phyloP scores from a whole-genome alignment of 1,140 invertebrate genomes.

The Diachasma alloeum region DNA sequence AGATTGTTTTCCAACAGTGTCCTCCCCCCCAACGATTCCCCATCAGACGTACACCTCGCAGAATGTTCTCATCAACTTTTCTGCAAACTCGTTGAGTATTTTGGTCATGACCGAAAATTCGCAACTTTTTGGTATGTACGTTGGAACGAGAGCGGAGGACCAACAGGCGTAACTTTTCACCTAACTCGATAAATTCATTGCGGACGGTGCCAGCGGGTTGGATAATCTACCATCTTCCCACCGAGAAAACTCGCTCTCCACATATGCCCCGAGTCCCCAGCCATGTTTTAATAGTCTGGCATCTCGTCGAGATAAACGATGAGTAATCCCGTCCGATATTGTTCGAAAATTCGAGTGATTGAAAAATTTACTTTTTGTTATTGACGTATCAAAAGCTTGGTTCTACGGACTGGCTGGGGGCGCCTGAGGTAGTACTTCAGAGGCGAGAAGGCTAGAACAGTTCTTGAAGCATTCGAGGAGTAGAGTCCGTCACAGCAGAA shows the following conservation, averaged over 20 bases:
- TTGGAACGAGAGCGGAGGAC: not conserved
- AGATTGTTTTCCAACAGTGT: no score
- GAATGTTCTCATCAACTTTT: not conserved
- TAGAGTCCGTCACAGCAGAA: no score
- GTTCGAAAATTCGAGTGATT: not conserved
- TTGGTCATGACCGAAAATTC: not conserved
- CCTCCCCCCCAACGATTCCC: no score
- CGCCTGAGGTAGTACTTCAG: no score
- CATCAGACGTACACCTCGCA: not conserved
- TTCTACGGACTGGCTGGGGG: no score
- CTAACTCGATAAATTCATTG: constrained; percentile 25
- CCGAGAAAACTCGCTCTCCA: not conserved
- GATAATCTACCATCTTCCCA: constrained; percentile 7
- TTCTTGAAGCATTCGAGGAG: no score
- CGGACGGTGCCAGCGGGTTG: constrained; percentile 6
- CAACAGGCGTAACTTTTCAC: not conserved
- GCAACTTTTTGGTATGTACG: not conserved
- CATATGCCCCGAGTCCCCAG: not conserved
- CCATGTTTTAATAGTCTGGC: not conserved
- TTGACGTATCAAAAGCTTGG: no score
- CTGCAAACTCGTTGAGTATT: not conserved
- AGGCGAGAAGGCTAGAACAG: no score
- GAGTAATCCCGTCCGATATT: not conserved
- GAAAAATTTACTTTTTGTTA: no score
- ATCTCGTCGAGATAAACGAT: not conserved